Conservation (phyloP, 2,888 invertebrate species). For the Hydrotaea cyrtoneurina region DNA sequence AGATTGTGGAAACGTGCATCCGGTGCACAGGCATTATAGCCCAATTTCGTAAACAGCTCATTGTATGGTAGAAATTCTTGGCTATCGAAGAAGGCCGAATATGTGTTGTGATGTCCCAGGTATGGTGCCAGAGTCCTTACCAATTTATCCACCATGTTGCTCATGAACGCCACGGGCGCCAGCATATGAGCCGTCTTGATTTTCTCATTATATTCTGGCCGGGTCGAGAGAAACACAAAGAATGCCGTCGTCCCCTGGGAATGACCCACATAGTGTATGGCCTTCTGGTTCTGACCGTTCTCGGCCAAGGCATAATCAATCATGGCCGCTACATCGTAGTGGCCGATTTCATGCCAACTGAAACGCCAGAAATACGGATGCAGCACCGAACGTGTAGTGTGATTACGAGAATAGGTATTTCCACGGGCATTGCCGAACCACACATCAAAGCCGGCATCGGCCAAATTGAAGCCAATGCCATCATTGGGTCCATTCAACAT, state of each 20-base stretch:
- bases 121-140: conserved; percentile 78
- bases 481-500: conserved; percentile 72
- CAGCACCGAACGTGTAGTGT: conserved; percentile 69
- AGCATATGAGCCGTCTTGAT: conserved; percentile 74
- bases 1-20: conserved; percentile 74
- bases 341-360: conserved; percentile 71
- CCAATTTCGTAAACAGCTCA: conserved; percentile 81
- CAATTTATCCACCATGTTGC: conserved; percentile 81
- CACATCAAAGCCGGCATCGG: conserved; percentile 78
- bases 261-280: conserved; percentile 76
- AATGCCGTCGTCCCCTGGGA: conserved; percentile 76
- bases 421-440: conserved; percentile 78
- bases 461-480: conserved; percentile 73
- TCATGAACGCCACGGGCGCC: conserved; percentile 79
- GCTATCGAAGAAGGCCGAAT: conserved; percentile 71
- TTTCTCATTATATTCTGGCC: conserved; percentile 74
- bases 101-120: conserved; percentile 70
- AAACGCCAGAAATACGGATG: conserved; percentile 75
- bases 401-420: conserved; percentile 70
- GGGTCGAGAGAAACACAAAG: conserved; percentile 72
- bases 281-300: conserved; percentile 40
- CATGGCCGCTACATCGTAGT: conserved; percentile 71
- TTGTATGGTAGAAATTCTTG: conserved; percentile 85
- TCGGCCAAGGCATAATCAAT: conserved; percentile 73
- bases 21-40: conserved; percentile 83